Percentiles rank a stretch among this genome's conserved stretches.
Conservation (phyloP, 2,113 vertebrate genomes). For the Bos indicus region DNA sequence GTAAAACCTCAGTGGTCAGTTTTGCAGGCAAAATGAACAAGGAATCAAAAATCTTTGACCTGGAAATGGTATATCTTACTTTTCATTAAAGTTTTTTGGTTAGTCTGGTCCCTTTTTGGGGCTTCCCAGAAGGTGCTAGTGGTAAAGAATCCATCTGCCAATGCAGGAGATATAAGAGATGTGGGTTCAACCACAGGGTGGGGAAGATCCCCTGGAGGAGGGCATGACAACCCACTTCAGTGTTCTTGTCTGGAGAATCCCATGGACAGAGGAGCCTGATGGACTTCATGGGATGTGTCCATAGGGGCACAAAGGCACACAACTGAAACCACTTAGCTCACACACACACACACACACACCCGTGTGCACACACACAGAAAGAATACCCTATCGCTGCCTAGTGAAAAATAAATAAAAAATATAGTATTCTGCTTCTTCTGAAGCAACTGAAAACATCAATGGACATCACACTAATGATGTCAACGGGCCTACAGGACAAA, state of each 20-base stretch:
- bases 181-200: neutral
- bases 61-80: neutral
- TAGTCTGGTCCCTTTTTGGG: neutral
- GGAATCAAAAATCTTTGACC: neutral
- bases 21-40: neutral
- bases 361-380: neutral
- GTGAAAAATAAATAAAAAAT: neutral
- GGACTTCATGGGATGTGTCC: neutral
- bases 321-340: accelerated
- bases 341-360: no score
- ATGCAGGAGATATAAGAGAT: neutral
- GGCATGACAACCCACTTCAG: neutral
- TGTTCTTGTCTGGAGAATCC: neutral
- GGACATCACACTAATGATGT: neutral
- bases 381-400: neutral
- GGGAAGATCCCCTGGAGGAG: neutral
- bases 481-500: accelerated
- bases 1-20: neutral
- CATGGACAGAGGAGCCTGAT: neutral
- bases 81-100: neutral
- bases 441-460: neutral
- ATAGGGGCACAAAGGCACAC: neutral
- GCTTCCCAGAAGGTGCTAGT: neutral
- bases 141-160: neutral
- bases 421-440: neutral